phyloP scores from a whole-genome alignment of 2,113 vertebrate species.

The Muntiacus reevesi region DNA sequence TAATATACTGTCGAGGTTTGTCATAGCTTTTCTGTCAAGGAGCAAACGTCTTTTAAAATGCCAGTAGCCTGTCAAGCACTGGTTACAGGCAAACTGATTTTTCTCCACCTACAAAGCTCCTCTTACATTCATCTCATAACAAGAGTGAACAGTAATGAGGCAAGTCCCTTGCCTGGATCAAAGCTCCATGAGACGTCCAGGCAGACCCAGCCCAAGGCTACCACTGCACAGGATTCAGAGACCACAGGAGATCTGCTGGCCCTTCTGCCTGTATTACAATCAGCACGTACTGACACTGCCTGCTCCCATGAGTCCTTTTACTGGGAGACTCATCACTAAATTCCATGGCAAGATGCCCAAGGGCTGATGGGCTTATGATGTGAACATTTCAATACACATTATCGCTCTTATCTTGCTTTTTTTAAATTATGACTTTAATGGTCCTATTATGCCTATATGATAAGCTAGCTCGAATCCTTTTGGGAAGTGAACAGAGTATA shows the following conservation, averaged over 20 bases:
- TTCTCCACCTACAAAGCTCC: background rate
- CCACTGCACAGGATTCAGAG: too few relatives aligned
- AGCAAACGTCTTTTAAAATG: background rate
- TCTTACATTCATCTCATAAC: background rate
- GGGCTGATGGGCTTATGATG: background rate
- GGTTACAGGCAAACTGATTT: background rate
- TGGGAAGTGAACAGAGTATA: background rate
- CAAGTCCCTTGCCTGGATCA: background rate
- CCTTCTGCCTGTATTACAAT: background rate
- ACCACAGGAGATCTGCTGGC: background rate
- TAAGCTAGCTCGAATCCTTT: background rate
- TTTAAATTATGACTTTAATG: background rate
- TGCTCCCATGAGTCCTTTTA: background rate
- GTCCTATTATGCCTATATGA: background rate
- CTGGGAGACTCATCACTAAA: background rate
- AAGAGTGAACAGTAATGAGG: background rate
- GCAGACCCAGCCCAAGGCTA: accelerated
- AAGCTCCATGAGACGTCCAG: background rate
- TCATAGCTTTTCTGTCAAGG: background rate
- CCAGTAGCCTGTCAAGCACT: background rate
- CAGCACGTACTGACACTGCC: background rate
- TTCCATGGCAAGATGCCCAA: background rate
- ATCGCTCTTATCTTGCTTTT: background rate
- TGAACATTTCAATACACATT: background rate
- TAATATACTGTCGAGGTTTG: background rate